phyloP scores from a whole-genome alignment of 1,140 invertebrate species.

The Drosophila nebulosa region DNA sequence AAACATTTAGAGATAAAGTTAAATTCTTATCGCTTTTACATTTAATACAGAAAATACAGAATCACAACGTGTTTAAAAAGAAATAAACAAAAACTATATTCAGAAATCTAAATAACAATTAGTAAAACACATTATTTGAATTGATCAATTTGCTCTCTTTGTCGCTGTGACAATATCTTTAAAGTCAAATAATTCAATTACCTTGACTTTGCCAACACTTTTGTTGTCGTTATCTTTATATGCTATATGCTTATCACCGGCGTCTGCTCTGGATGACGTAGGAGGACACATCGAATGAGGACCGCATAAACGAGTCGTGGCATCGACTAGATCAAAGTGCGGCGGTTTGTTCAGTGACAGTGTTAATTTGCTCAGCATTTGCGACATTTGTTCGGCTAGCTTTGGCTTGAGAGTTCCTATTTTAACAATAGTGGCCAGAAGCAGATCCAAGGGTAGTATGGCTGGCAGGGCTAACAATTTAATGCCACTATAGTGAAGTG shows the following conservation, averaged over 20 bases:
- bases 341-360: constrained; percentile 65
- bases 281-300: not conserved
- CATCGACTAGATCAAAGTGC: constrained; percentile 64
- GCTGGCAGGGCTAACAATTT: constrained; percentile 85
- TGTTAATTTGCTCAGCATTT: constrained; percentile 40
- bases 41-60: too few species aligned
- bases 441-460: constrained; percentile 89
- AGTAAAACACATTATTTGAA: not conserved
- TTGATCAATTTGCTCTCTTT: constrained; percentile 6
- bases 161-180: not conserved
- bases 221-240: not conserved
- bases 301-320: not conserved
- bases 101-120: too few species aligned
- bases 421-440: constrained; percentile 90
- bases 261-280: constrained; percentile 19
- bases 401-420: constrained; percentile 51
- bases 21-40: too few species aligned
- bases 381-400: constrained; percentile 59
- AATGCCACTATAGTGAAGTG: constrained; percentile 90
- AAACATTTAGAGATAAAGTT: too few species aligned
- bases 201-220: not conserved
- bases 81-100: too few species aligned
- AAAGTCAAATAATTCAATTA: not conserved
- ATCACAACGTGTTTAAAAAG: too few species aligned
- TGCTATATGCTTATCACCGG: constrained; percentile 9